Evolutionary conservation across 1,140 invertebrate genomes (phyloP).

Genomic region (Bombus turneri): DNA sequence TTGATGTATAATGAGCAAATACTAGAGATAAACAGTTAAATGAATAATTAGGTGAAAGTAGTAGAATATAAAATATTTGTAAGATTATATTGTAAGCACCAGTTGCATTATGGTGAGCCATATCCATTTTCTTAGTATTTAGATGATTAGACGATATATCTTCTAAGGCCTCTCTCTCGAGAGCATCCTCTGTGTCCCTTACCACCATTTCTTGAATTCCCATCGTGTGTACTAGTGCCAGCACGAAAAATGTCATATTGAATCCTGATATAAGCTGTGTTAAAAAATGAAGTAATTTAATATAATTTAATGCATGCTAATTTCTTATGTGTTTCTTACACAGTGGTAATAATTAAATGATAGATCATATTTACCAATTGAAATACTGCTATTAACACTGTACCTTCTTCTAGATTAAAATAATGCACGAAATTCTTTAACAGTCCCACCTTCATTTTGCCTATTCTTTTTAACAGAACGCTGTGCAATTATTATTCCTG

Average conservation of each 20-base stretch:
- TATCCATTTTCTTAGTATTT: conserved; percentile 80
- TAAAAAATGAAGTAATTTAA: background rate
- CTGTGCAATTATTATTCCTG: conserved; percentile 10
- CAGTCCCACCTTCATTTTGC: conserved; percentile 75
- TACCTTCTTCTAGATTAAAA: conserved; percentile 81
- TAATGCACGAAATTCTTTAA: conserved; percentile 79
- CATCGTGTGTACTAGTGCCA: conserved; percentile 80
- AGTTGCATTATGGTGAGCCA: conserved; percentile 80
- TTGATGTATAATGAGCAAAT: background rate
- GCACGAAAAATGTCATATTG: conserved; percentile 78
- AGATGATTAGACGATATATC: conserved; percentile 79
- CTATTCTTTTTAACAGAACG: background rate
- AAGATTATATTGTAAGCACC: conserved; percentile 64
- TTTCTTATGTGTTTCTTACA: background rate
- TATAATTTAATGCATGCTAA: background rate
- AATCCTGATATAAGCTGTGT: conserved; percentile 80
- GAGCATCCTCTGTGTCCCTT: conserved; percentile 80
- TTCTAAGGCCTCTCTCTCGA: conserved; percentile 78
- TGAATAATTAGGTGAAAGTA: background rate
- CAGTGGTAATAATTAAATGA: background rate
- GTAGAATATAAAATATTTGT: background rate
- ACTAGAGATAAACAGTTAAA: background rate
- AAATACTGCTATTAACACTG: conserved; percentile 81
- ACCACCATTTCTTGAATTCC: conserved; percentile 81
- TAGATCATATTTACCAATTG: conserved; percentile 76